A percentile compares a stretch with the other conserved stretches of the same genome.
Evolutionary conservation across 2,113 vertebrate species (phyloP).

Genomic region (Poeciliopsis occidentalis): DNA sequence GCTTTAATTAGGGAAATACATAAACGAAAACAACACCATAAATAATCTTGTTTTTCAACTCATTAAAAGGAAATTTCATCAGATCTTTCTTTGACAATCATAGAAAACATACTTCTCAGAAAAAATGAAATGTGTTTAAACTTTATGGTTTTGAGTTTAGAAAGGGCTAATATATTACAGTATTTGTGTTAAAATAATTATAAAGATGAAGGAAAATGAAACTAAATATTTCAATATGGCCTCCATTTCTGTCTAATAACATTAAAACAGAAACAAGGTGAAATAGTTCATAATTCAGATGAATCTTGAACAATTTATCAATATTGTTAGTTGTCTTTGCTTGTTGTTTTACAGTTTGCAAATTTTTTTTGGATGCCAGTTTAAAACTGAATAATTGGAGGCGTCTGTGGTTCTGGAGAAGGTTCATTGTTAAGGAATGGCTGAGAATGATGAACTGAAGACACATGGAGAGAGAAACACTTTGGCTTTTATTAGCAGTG

Average conservation of each 20-base stretch:
- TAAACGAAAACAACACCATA: slow-evolving; percentile 78
- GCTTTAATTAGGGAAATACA: slow-evolving; percentile 80
- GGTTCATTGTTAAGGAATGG: not conserved
- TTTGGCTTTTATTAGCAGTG: no score
- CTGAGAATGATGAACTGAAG: not conserved
- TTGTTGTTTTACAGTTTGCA: not conserved
- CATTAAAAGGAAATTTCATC: slow-evolving; percentile 74
- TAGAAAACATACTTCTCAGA: slow-evolving; percentile 49
- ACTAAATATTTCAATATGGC: not conserved
- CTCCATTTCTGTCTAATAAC: not conserved
- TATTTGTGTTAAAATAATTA: not conserved
- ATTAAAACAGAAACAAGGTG: not conserved
- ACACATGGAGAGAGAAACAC: not conserved
- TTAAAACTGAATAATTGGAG: not conserved
- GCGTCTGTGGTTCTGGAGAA: not conserved
- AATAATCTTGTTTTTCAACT: slow-evolving; percentile 72
- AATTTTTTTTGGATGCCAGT: not conserved
- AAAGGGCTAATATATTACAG: not conserved
- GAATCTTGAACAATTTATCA: no score
- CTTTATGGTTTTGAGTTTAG: not conserved
- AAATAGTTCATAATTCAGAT: not conserved
- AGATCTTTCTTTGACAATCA: slow-evolving; percentile 61
- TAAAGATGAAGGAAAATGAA: no score
- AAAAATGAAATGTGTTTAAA: slow-evolving; percentile 27
- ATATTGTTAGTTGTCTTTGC: not conserved